phyloP scores from a whole-genome alignment of 1,140 invertebrate species.

The Aphaenogaster ashmeadi region DNA sequence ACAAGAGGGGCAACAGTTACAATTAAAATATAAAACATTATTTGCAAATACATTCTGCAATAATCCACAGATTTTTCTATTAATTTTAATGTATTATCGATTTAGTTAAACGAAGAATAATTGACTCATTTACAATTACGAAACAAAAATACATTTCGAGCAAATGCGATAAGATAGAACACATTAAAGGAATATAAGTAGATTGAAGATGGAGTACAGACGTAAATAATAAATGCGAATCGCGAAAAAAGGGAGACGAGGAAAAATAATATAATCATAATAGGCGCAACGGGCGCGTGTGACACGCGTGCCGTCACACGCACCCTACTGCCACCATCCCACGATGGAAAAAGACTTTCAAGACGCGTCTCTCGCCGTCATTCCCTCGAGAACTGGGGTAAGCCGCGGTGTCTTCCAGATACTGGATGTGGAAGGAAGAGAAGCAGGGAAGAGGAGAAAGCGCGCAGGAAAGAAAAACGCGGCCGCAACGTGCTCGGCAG shows the following conservation, averaged over 20 bases:
- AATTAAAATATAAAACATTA: neutral
- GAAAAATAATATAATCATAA: slow-evolving; percentile 84
- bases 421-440: slow-evolving; percentile 46
- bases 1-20: neutral
- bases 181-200: neutral
- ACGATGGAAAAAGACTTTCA: slow-evolving; percentile 66
- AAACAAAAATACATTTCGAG: neutral
- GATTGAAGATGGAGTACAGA: slow-evolving; percentile 8
- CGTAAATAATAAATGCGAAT: slow-evolving; percentile 85
- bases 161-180: neutral
- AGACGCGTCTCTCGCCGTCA: slow-evolving; percentile 52
- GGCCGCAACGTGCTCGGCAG: slow-evolving; percentile 65
- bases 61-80: neutral
- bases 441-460: neutral
- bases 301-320: slow-evolving; percentile 77
- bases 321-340: slow-evolving; percentile 31
- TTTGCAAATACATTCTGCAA: neutral
- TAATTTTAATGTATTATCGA: neutral
- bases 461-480: slow-evolving; percentile 33
- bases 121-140: neutral
- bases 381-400: slow-evolving; percentile 75
- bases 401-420: slow-evolving; percentile 69
- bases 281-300: slow-evolving; percentile 75
- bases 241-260: slow-evolving; percentile 54
- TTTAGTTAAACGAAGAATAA: neutral